A percentile compares a stretch with the other conserved stretches of the same genome.
Evolutionary conservation across 37 sponge, comb jelly and placozoan species (phyloP).

Genomic region (Amphimedon queenslandica): DNA sequence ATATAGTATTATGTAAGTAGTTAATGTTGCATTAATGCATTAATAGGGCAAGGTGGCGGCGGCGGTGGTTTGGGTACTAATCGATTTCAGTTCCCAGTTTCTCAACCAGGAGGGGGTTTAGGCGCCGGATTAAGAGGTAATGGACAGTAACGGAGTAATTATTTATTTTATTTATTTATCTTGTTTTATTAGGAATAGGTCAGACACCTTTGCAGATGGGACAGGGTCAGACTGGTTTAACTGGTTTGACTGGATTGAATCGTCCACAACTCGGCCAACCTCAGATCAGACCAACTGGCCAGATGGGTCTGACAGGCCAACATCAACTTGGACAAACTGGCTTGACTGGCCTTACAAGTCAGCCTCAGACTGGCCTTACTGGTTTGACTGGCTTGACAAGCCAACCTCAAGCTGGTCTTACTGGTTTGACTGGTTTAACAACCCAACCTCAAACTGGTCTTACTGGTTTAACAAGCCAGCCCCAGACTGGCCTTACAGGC

Average conservation of each 20-base stretch:
- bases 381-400: not conserved
- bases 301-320: not conserved
- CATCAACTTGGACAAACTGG: not conserved
- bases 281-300: not conserved
- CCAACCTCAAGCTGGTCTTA: not conserved
- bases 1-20: too few species aligned
- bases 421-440: not conserved
- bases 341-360: not conserved
- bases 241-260: slow-evolving; percentile 1
- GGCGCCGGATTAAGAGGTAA: too few species aligned
- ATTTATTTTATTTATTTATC: too few species aligned
- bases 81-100: not conserved
- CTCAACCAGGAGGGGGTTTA: not conserved
- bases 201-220: too few species aligned
- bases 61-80: not conserved
- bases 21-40: too few species aligned
- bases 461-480: not conserved
- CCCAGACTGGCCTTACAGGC: not conserved
- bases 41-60: too few species aligned
- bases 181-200: too few species aligned
- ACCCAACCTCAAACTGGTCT: not conserved
- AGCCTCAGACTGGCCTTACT: not conserved
- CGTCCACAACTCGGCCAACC: too few species aligned
- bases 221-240: slow-evolving; percentile 11
- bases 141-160: too few species aligned